Conservation (phyloP, 2,888 invertebrate genomes). For the Rotaria macrura region DNA sequence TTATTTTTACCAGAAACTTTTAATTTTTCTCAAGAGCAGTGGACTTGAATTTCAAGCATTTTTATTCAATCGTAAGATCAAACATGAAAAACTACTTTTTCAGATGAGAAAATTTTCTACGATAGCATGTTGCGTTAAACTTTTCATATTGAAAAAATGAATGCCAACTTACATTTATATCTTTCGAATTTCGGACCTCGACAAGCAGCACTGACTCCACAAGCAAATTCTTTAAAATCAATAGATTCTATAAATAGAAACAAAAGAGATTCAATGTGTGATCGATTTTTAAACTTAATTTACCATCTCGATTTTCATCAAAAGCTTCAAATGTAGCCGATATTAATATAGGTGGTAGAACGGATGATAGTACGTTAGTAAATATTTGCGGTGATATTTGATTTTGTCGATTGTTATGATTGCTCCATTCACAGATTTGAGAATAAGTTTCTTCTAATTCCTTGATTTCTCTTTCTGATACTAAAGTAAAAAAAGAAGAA, state of each 20-base stretch:
- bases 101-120: too few species aligned
- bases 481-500: background rate
- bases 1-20: too few species aligned
- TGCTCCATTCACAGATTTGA: background rate
- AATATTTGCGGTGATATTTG: background rate
- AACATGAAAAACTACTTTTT: too few species aligned
- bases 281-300: too few species aligned
- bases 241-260: conserved; percentile 54
- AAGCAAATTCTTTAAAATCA: conserved; percentile 85
- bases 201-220: conserved; percentile 83
- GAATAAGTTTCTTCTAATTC: background rate
- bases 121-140: too few species aligned
- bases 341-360: background rate
- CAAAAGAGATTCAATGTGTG: too few species aligned
- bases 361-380: background rate
- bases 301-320: conserved; percentile 80
- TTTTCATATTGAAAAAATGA: too few species aligned
- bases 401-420: background rate
- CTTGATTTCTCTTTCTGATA: background rate
- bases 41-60: too few species aligned
- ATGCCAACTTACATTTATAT: conserved; percentile 65
- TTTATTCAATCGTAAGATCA: too few species aligned
- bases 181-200: conserved; percentile 74
- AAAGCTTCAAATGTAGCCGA: conserved; percentile 63
- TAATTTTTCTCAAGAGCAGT: too few species aligned